phyloP scores from a whole-genome alignment of 2,888 invertebrate species.

The Amblyteles armatorius region DNA sequence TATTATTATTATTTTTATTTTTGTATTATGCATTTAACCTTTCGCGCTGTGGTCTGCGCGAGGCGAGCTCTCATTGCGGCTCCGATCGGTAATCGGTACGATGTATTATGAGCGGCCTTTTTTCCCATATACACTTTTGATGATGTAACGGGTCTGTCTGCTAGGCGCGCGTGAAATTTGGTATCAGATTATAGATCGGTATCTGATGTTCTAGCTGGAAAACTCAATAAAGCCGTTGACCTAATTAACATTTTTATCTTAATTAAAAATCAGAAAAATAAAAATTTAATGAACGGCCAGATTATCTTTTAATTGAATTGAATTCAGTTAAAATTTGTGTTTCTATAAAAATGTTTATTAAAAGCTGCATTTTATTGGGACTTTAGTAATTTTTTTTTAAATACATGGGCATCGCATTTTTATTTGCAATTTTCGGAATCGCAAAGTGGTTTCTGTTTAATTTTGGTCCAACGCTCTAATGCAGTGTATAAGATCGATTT shows the following conservation, averaged over 20 bases:
- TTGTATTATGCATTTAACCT: slow-evolving; percentile 51
- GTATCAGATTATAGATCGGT: too few species aligned
- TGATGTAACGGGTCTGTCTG: too few species aligned
- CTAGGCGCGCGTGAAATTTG: too few species aligned
- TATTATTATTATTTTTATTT: slow-evolving; percentile 44
- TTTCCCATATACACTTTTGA: neutral
- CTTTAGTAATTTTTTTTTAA: neutral
- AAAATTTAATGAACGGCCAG: too few species aligned
- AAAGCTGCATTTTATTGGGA: neutral
- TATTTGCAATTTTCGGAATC: too few species aligned
- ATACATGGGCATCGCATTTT: too few species aligned
- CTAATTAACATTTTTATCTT: neutral
- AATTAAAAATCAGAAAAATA: too few species aligned
- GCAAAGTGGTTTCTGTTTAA: too few species aligned
- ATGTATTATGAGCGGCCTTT: slow-evolving; percentile 11
- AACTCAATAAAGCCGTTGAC: neutral
- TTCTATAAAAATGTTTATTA: neutral
- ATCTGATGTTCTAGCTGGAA: neutral
- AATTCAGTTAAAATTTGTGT: too few species aligned
- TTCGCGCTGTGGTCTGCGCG: slow-evolving; percentile 36
- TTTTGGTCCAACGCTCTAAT: too few species aligned
- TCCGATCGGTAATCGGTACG: slow-evolving; percentile 28
- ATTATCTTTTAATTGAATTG: too few species aligned
- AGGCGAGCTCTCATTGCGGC: slow-evolving; percentile 25
- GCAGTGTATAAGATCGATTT: too few species aligned